phyloP scores from a whole-genome alignment of 2,888 invertebrate genomes.

The Dorcus hopei region DNA sequence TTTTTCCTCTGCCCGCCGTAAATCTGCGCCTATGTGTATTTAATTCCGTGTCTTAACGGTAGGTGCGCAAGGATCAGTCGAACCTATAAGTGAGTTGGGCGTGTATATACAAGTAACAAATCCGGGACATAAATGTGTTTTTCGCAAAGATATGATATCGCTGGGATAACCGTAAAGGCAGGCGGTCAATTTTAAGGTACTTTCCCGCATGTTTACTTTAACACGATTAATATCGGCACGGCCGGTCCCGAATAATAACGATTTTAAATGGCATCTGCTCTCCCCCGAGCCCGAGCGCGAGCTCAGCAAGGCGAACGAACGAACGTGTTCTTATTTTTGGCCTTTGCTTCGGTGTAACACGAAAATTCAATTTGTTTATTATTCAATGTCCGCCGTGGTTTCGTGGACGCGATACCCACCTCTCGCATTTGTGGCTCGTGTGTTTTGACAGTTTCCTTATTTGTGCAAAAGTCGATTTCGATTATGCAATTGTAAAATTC shows the following conservation, averaged over 20 bases:
- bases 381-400: too few relatives aligned
- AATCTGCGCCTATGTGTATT: too few relatives aligned
- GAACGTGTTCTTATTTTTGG: too few relatives aligned
- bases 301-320: too few relatives aligned
- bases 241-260: constrained; percentile 20
- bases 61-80: constrained; percentile 38
- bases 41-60: constrained; percentile 13
- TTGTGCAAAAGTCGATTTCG: too few relatives aligned
- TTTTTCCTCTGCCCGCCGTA: too few relatives aligned
- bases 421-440: too few relatives aligned
- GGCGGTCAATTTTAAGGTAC: constrained; percentile 10
- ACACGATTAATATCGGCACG: neutral
- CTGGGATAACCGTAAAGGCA: constrained; percentile 22
- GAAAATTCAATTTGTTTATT: too few relatives aligned
- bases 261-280: constrained; percentile 40
- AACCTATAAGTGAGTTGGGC: constrained; percentile 45
- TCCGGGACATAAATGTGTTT: constrained; percentile 41
- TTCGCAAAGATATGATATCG: constrained; percentile 42
- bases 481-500: constrained; percentile 10
- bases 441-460: too few relatives aligned
- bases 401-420: too few relatives aligned
- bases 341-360: too few relatives aligned
- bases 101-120: constrained; percentile 39
- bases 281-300: too few relatives aligned
- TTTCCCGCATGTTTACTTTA: constrained; percentile 4